Base-by-base conservation (phyloP, 2,888 invertebrate genomes). In the Parascotia fuliginaria region DNA sequence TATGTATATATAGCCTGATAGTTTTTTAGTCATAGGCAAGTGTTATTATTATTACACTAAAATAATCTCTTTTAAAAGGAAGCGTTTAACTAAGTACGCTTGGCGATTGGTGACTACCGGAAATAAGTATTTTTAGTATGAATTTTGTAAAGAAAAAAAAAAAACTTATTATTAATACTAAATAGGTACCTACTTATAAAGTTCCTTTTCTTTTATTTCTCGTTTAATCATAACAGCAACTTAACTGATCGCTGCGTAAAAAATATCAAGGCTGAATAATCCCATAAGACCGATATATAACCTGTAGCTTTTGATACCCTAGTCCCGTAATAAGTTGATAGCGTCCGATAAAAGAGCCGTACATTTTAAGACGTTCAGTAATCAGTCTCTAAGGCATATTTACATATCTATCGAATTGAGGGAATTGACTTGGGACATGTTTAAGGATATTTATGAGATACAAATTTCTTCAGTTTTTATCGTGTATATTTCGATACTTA, bases 311-410 rank as follows among this genome's bases (percentile, higher is more conserved):
- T 27, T 16, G 22, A 42, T 16, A 37, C 38, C 24, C 4, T 13
- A 31, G 32, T 15, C 4, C 14, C 13, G 42, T 48, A 37, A 42
- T 32, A 42, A 11, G 32, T 33, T 42, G 48, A 48, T 48, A 33
- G 38, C 42, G 36, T n/a, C 19, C 42, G 9, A 42, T 48, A 48
- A 42, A 48, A 42, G 27, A 16, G 32, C 38, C 42, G 28, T 38
- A 48, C 42, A 37, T 33, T 42, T 48, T 14, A n/a, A n/a, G 16
- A 33, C 19, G 32, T 4, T 14, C 19, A 24, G 48, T 42, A 48
- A 42, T 42, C 48, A 48, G 48, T 37, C 19, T 16, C n/a, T 13
- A 11, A 15, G 27, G 15, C 3, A 12, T 42, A 16, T 34, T 27
- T 11, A 13, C 4, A 13, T 12, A 11, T 3, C 1, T 2, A 11